phyloP scores from a whole-genome alignment of 1,140 invertebrate species.

The Chelonus insularis region DNA sequence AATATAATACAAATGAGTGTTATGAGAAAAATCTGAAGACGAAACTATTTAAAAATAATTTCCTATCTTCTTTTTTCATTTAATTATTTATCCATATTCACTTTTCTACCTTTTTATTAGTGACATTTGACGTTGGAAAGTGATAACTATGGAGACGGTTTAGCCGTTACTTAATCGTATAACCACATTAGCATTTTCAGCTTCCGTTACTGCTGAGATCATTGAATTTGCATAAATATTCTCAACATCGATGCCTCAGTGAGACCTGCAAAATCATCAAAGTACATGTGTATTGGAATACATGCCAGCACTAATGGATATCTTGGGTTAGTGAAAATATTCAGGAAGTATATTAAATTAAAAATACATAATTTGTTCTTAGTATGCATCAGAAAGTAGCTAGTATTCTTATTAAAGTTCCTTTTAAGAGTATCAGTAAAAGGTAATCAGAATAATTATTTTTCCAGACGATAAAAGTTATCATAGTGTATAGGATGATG shows the following conservation, averaged over 20 bases:
- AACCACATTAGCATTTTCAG: conserved; percentile 44
- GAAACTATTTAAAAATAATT: no score
- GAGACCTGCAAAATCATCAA: not conserved
- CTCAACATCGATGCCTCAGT: conserved; percentile 11
- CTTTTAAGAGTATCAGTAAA: no score
- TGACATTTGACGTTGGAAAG: not conserved
- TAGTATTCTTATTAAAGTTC: no score
- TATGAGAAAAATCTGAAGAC: no score
- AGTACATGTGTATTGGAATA: conserved; percentile 43
- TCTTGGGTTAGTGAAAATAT: conserved; percentile 38
- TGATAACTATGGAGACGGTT: conserved; percentile 23
- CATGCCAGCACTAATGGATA: conserved; percentile 40
- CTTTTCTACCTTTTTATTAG: no score
- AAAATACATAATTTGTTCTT: not conserved
- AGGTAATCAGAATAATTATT: no score
- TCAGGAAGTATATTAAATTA: conserved; percentile 33
- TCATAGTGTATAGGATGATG: no score
- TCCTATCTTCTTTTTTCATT: no score
- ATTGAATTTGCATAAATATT: conserved; percentile 46
- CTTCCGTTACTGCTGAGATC: conserved; percentile 43
- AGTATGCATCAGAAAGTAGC: no score
- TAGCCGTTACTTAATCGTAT: conserved; percentile 34
- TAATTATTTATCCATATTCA: no score
- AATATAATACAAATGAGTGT: no score
- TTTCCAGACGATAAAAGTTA: no score